These are phyloP conservation scores for Neuroscelio doddi DNA, from an alignment of 2,888 invertebrate genomes.

Conservation along the genomic window DNA sequence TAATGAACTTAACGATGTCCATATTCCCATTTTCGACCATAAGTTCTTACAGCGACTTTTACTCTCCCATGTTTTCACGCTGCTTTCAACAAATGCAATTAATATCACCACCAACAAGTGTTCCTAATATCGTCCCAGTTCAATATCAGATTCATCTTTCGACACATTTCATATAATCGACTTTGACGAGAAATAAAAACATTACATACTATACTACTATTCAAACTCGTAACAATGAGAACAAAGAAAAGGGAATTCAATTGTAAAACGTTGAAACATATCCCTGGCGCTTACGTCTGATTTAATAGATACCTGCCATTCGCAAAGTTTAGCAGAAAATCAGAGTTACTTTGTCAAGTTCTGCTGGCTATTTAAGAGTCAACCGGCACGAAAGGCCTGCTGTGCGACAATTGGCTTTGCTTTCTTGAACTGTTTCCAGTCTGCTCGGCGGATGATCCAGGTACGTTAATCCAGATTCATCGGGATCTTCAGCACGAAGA, in stretches of 20 bases:
- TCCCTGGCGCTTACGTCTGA: constrained; percentile 15
- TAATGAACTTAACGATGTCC: too few species aligned
- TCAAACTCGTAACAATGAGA: not conserved
- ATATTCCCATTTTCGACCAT: too few species aligned
- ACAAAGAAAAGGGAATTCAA: constrained; percentile 8
- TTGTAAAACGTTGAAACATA: too few species aligned
- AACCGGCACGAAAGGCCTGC: constrained; percentile 4
- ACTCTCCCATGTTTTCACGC: too few species aligned
- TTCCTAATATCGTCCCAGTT: too few species aligned
- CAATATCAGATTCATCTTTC: too few species aligned
- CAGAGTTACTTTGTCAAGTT: constrained; percentile 40
- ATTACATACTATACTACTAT: too few species aligned
- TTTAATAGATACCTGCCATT: not conserved
- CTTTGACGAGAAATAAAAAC: too few species aligned
- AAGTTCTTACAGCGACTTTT: too few species aligned
- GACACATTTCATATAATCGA: too few species aligned
- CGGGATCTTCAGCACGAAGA: constrained; percentile 9
- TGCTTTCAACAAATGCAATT: too few species aligned
- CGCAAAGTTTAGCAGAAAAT: not conserved
- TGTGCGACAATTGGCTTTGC: constrained; percentile 6
- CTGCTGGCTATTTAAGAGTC: constrained; percentile 19
- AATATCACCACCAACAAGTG: too few species aligned
- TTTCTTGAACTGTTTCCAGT: not conserved
- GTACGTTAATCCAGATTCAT: constrained; percentile 34
- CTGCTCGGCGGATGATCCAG: constrained; percentile 17